Conservation (phyloP, 1,140 invertebrate genomes). For the Bombus soroeensis region DNA sequence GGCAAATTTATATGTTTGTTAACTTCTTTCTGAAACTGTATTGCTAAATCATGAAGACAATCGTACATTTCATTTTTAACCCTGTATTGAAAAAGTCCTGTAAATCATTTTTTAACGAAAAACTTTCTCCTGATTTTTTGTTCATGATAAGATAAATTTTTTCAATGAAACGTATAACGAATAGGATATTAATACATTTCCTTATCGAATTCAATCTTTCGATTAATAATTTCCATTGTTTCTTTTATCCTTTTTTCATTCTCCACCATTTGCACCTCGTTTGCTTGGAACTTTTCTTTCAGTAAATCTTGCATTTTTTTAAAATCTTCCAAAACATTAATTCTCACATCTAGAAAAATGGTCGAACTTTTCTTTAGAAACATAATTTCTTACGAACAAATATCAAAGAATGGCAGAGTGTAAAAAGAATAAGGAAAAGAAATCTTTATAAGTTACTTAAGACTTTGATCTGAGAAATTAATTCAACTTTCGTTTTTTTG, state of each 20-base stretch:
- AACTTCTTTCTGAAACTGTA: conserved; percentile 69
- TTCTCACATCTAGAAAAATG: conserved; percentile 67
- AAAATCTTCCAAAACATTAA: conserved; percentile 74
- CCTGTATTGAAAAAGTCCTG: conserved; percentile 57
- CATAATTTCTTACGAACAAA: neutral
- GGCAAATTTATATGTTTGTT: conserved; percentile 51
- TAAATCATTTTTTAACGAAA: conserved; percentile 18
- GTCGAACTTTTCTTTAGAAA: neutral
- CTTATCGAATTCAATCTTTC: conserved; percentile 68
- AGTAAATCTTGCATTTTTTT: conserved; percentile 62
- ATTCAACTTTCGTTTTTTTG: conserved; percentile 58
- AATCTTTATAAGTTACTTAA: conserved; percentile 67
- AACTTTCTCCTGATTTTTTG: neutral
- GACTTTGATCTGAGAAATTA: conserved; percentile 69
- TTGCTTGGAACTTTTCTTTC: conserved; percentile 58
- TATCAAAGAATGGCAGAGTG: neutral
- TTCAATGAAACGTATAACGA: neutral
- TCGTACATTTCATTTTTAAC: conserved; percentile 72
- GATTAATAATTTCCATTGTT: conserved; percentile 54
- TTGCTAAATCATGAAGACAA: conserved; percentile 64
- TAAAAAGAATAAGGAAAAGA: neutral
- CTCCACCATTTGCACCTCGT: conserved; percentile 46
- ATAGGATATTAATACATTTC: conserved; percentile 69
- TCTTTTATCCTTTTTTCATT: conserved; percentile 62
- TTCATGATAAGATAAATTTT: neutral